Percentiles rank a stretch among this genome's conserved stretches.
Conservation (phyloP, 2,888 invertebrate species). For the Phaedon cochleariae region DNA sequence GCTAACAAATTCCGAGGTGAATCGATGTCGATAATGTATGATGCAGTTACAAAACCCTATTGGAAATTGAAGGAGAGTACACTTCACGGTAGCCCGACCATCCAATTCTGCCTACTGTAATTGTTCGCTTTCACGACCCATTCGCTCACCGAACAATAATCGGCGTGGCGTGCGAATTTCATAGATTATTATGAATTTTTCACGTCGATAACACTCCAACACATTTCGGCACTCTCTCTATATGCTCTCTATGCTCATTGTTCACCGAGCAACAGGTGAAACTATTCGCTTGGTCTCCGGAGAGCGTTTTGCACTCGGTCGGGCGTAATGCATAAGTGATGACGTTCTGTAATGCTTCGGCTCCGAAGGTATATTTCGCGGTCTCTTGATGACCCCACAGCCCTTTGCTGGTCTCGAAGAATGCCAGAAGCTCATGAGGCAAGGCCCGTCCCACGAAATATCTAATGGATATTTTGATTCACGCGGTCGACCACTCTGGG, state of each 20-base stretch:
- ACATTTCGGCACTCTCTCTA: conserved; percentile 8
- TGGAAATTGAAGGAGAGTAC: neutral
- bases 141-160: neutral
- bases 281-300: conserved; percentile 59
- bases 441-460: too few relatives aligned
- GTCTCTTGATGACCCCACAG: conserved; percentile 44
- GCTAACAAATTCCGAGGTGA: too few relatives aligned
- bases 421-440: too few relatives aligned
- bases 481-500: conserved; percentile 16
- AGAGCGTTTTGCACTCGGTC: conserved; percentile 66
- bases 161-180: neutral
- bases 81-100: neutral
- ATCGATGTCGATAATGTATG: too few relatives aligned
- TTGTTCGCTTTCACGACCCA: neutral
- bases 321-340: conserved; percentile 68
- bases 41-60: neutral
- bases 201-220: neutral
- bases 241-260: too few relatives aligned
- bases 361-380: conserved; percentile 43
- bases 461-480: conserved; percentile 34
- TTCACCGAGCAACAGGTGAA: conserved; percentile 55
- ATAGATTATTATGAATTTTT: conserved; percentile 3
- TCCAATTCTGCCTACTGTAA: neutral
- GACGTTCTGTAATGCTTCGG: conserved; percentile 61
- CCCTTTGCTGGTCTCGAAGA: too few relatives aligned